Base-by-base conservation (phyloP, 2,113 vertebrate genomes). In the Sander lucioperca region DNA sequence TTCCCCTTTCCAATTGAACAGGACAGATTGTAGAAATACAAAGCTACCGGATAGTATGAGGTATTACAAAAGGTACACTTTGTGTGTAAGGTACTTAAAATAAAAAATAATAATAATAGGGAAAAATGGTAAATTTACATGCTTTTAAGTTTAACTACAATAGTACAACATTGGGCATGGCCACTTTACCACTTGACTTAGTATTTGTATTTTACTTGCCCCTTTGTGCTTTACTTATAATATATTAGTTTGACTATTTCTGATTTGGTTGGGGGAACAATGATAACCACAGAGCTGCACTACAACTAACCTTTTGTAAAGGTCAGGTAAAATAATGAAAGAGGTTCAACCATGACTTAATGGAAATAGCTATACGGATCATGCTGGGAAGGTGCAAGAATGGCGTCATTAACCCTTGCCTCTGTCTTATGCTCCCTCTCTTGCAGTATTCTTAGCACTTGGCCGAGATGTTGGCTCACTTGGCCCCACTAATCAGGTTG, bases 281-380 rank as follows among this genome's bases (percentile, higher is more conserved):
- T 65, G 88, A 91, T 85, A 87, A 90, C 82, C 13, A 53, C 45
- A 7, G 58, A 53, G 82, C 88, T 84, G 77, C 61, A 54, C 75
- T 84, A 83, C 75, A 87, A 54, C 81, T 86, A 88, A 91, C 92
- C 91, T 92, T 93, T 91, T 74, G 71, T 80, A 92, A 94, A 94
- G 94, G 92, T 95, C 90, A 91, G 80, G 50, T 70, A 45, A 82
- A 90, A 87, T 86, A 88, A 90, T 87, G 83, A 93, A 93, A 91
- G 74, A 77, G 90, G 74, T 84, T 90, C 88, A 86, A 74, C 79
- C 81, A 78, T 77, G 90, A 74, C 88, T 86, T 91, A 89, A 86
- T 89, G 89, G 79, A 88, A 83, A 76, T 23, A 47, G 71, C 82
- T 85, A n/a, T 74, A 62, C 64, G 61, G 77, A 88, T 82, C 73